Percentiles rank a stretch among this genome's conserved stretches.
These are phyloP conservation scores for Drosophila melanosoma DNA, from an alignment of 2,888 invertebrate species.

Conservation along the genomic window DNA sequence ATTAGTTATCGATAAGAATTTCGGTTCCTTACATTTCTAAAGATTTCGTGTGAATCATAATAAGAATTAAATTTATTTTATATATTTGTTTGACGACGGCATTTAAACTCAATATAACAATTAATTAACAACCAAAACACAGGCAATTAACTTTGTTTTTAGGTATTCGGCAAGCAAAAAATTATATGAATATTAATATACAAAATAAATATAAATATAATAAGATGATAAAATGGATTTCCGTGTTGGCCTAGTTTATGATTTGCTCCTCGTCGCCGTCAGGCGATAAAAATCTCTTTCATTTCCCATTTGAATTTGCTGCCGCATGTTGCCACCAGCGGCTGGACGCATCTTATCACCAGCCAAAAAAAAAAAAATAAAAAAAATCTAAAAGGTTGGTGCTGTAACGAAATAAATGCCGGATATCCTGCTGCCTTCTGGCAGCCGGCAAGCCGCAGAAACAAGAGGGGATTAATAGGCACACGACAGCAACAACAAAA, in stretches of 20 bases:
- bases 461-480: slow-evolving; percentile 55
- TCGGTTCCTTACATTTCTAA: background rate
- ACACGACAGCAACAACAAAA: slow-evolving; percentile 23
- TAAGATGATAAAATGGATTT: slow-evolving; percentile 75
- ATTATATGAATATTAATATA: background rate
- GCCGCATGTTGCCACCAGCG: slow-evolving; percentile 43
- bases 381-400: slow-evolving; percentile 35
- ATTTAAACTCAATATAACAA: too few relatives aligned
- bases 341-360: slow-evolving; percentile 58
- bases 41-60: background rate
- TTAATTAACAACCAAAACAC: too few relatives aligned
- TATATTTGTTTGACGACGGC: background rate
- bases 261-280: slow-evolving; percentile 27
- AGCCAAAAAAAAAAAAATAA: slow-evolving; percentile 18
- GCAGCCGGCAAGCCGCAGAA: slow-evolving; percentile 24
- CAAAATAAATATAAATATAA: slow-evolving; percentile 59
- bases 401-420: slow-evolving; percentile 65
- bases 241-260: slow-evolving; percentile 58
- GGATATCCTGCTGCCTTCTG: slow-evolving; percentile 61
- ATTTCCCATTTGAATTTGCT: slow-evolving; percentile 78
- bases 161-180: background rate
- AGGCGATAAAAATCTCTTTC: slow-evolving; percentile 78
- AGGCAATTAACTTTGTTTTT: slow-evolving; percentile 4
- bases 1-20: background rate
- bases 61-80: background rate